These are phyloP conservation scores for Acanthurus leucopareius DNA, from an alignment of 2,797 vertebrate species.

Conservation along the genomic window DNA sequence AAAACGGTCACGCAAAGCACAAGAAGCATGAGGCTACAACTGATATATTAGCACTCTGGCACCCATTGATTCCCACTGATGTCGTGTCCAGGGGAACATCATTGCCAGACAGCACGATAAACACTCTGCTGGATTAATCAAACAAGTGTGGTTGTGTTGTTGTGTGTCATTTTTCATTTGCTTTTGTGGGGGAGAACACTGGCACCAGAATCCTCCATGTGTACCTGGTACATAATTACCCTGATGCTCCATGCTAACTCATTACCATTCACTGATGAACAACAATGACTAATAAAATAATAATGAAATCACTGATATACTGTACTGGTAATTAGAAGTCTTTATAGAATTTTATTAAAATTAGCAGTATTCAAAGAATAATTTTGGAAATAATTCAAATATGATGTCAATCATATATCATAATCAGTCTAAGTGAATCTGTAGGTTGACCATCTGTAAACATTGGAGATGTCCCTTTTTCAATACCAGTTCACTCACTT, in stretches of 20 bases:
- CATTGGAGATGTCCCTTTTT: neutral
- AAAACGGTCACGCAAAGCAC: neutral
- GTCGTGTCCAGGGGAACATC: conserved; percentile 30
- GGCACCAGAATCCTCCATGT: conserved; percentile 16
- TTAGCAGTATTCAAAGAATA: neutral
- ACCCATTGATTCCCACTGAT: conserved; percentile 34
- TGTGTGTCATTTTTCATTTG: conserved; percentile 39
- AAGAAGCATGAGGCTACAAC: conserved; percentile 3
- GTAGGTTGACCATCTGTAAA: neutral
- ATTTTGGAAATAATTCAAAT: neutral
- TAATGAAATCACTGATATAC: neutral
- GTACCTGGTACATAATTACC: conserved; percentile 27
- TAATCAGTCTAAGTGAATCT: neutral
- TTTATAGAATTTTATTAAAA: neutral
- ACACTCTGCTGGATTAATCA: conserved; percentile 46
- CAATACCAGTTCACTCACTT: neutral
- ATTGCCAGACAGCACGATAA: conserved; percentile 40
- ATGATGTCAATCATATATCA: neutral
- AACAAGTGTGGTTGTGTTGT: conserved; percentile 39
- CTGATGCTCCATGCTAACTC: conserved; percentile 23
- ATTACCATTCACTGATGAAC: conserved; percentile 25
- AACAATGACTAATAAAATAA: conserved; percentile 9
- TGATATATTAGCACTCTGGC: conserved; percentile 30
- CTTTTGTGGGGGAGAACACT: conserved; percentile 28
- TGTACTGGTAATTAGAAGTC: neutral